Conservation (phyloP, 35 echinoderm and acorn worm genomes). For the Ophiothrix spiculata region DNA sequence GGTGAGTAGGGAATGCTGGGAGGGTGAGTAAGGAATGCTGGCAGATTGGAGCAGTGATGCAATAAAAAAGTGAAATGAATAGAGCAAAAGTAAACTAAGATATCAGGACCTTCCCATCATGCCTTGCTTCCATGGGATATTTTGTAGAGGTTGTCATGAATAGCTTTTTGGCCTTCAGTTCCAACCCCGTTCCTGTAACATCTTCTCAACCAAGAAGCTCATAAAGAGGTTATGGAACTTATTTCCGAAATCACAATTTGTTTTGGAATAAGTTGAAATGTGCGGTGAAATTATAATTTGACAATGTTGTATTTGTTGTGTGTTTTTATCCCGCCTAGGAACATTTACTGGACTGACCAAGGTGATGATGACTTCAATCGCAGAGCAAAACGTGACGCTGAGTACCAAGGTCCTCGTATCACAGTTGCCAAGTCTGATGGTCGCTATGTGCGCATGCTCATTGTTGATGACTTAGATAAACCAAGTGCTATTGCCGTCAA, state of each 20-base stretch:
- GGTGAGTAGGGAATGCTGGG: too few species aligned
- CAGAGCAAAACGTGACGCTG: constrained; percentile 18
- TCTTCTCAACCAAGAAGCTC: too few species aligned
- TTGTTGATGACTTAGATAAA: constrained; percentile 33
- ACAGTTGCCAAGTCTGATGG: constrained; percentile 61
- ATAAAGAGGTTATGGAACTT: too few species aligned
- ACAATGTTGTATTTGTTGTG: not conserved
- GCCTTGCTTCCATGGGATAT: too few species aligned
- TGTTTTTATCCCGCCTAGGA: constrained; percentile 23
- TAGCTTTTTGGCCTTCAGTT: too few species aligned
- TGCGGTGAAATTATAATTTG: not conserved
- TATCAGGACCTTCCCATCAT: too few species aligned
- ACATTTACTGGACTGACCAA: constrained; percentile 79
- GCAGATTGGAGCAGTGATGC: too few species aligned
- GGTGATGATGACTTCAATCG: constrained; percentile 13
- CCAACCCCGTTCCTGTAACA: too few species aligned
- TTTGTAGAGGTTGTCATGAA: too few species aligned
- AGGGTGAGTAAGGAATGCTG: too few species aligned
- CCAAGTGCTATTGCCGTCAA: constrained; percentile 70
- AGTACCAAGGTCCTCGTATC: constrained; percentile 44
- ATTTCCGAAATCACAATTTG: not conserved
- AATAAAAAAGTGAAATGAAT: too few species aligned
- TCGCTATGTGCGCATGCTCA: constrained; percentile 51
- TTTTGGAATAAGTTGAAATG: not conserved
- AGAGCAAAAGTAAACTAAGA: too few species aligned